phyloP scores from a whole-genome alignment of 2,797 vertebrate genomes.

The Lemur catta region DNA sequence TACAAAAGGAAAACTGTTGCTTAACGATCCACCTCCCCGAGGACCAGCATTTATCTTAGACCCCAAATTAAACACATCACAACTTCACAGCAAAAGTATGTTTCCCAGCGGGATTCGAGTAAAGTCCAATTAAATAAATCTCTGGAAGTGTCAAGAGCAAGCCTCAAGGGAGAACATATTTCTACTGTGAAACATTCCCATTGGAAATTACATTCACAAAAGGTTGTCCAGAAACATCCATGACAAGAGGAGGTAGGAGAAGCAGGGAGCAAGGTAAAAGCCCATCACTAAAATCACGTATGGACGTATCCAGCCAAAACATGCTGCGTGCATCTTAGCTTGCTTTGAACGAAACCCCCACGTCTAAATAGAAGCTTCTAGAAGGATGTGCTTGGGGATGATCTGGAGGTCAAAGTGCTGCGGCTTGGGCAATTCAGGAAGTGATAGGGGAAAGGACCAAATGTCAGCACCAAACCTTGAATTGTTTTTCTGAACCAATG shows the following conservation, averaged over 20 bases:
- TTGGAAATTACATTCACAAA: conserved; percentile 76
- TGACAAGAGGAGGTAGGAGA: not conserved
- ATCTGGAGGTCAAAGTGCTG: conserved; percentile 27
- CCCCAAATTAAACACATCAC: conserved; percentile 80
- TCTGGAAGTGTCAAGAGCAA: conserved; percentile 76
- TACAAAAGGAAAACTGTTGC: conserved; percentile 30
- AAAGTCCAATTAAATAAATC: conserved; percentile 83
- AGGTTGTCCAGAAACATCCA: conserved; percentile 79
- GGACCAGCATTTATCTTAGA: conserved; percentile 74
- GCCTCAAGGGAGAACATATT: conserved; percentile 76
- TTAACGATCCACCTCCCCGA: conserved; percentile 36
- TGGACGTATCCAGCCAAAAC: not conserved
- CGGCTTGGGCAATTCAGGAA: conserved; percentile 38
- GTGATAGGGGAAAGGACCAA: not conserved
- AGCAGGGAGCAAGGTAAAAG: not conserved
- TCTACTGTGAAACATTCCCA: conserved; percentile 79
- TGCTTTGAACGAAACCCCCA: not conserved
- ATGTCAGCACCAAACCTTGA: not conserved
- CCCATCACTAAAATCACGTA: rapidly evolving
- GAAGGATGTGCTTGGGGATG: not conserved
- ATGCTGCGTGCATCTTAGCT: not conserved
- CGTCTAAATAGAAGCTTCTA: not conserved
- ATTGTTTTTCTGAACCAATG: conserved; percentile 17
- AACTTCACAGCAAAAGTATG: conserved; percentile 80
- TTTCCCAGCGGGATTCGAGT: conserved; percentile 68